Evolutionary conservation across 2,797 vertebrate genomes (phyloP), one percentile per base, ranked within the genome.

Genomic region (Dendrocincla tyrannina): DNA sequence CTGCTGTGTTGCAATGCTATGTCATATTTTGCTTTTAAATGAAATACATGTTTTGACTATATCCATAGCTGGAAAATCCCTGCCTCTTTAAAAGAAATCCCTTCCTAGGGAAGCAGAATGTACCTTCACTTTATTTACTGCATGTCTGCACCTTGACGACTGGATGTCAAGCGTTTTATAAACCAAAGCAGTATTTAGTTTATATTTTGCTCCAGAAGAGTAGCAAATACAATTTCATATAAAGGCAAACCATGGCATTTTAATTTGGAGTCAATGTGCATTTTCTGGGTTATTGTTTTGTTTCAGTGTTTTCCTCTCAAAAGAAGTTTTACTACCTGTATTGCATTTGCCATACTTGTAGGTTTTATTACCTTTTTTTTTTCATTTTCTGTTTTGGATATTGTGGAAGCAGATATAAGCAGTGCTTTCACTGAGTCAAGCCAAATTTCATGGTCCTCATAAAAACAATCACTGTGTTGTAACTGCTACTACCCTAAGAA

Each of bases 151-250:
- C 66, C 35, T 59, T 88, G 64, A 67, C 60, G 62, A 64, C 59
- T 83, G 47, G 41, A 83, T 83, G 50, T 69, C 49, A 80, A 72
- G 25, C 17, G 42, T 94, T 87, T 82, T 77, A 33, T 72, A 88
- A 82, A 78, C 80, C 39, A 93, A 85, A 88, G 42, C 58, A 87
- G 28, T 58, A 52, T 87, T 96, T 91, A 62, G 59, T 91, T 80
- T 79, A 17, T 89, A 60, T 81, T 95, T 93, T 91, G 53, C 60
- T 91, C 25, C 47, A 56, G 52, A 89, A 90, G 32, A 63, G 76
- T 67, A 76, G 28, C 59, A 91, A 84, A 55, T 87, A 55, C 17
- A 62, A 46, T 91, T 77, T 91, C 17, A 27, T 83, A 41, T n/a
- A 72, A 83, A 80, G 44, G 17, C 23, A 87, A 75, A 15, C 53